Base-by-base conservation (phyloP, 2,113 vertebrate species). In the Ariopsis seemanni region DNA sequence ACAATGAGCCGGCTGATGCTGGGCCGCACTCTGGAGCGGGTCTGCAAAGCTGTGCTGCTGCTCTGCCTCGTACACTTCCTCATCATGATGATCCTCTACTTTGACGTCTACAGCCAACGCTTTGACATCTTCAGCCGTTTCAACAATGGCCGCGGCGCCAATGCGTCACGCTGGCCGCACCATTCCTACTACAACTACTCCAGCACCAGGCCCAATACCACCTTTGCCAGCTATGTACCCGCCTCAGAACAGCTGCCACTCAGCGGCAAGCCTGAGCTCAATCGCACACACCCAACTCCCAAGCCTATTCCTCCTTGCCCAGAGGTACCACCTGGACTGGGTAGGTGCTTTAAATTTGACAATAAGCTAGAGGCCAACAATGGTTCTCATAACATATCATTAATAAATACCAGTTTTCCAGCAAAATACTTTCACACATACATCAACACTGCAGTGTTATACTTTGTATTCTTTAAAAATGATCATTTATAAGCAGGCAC, bases 1-100 rank as follows among this genome's bases (percentile, higher is more conserved):
- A 98, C 97, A 97, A 99, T 99, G 98, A 97, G 97, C 96, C 98
- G 98, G 96, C 95, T 99, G 97, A 97, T 97, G 95, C 94, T 99
- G 95, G 98, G 98, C 91, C 96, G 97, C 90, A 99, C 97, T 93
- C 96, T 99, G 96, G 98, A 99, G 97, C 97, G 98, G 92, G 97
- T 99, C 94, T 99, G 98, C 95, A 99, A 99, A 95, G 98, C 97
- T 0, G 97, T 99, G 93, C 96, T 99, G 93, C 95, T 99, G 91
- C 97, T 99, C 86, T 99, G 98, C 96, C 94, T 99, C 91, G 96
- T 99, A 91, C 98, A 99, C 95, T 99, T 99, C 0, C 94, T 99
- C 85, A 97, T 99, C 92, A 98, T 99, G 92, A 98, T 98, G 97
- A 98, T 99, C 93, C 96, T 99, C 89, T 99, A 99, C 95, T 99